Percentiles rank a stretch among this genome's conserved stretches.
Evolutionary conservation across 2,113 vertebrate species (phyloP).

Genomic region (Anser brachyrhynchus): DNA sequence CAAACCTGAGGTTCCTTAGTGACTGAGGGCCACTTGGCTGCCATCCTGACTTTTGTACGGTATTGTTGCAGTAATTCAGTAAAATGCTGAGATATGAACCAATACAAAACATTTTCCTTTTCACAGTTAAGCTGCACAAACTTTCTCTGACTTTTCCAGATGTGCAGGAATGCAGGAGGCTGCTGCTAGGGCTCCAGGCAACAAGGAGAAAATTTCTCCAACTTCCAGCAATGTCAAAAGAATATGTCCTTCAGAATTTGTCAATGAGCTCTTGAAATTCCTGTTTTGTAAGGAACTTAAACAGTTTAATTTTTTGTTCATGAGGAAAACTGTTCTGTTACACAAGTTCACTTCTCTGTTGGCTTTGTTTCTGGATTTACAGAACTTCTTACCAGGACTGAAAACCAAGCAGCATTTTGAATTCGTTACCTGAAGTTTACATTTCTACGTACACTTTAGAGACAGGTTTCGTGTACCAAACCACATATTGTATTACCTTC

Average conservation of each 20-base stretch:
- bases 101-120: rapidly evolving
- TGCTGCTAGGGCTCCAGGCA: rapidly evolving
- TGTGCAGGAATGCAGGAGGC: not conserved
- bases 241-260: not conserved
- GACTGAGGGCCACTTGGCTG: not conserved
- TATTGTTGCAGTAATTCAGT: not conserved
- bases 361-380: rapidly evolving
- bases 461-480: rapidly evolving
- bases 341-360: not conserved
- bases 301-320: rapidly evolving
- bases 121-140: not conserved
- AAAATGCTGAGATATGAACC: not conserved
- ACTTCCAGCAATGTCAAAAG: rapidly evolving
- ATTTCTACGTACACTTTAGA: not conserved
- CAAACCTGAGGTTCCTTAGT: too few relatives aligned
- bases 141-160: not conserved
- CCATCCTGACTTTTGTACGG: rapidly evolving
- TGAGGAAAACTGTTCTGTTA: not conserved
- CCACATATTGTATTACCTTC: constrained; percentile 45
- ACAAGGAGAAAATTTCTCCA: not conserved
- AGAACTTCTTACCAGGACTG: not conserved
- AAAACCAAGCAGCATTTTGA: not conserved
- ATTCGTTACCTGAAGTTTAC: rapidly evolving
- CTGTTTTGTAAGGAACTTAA: rapidly evolving
- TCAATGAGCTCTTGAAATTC: rapidly evolving